Percentiles rank a stretch among this genome's conserved stretches.
These are phyloP conservation scores for Parochlus steinenii DNA, from an alignment of 2,888 invertebrate genomes.

Conservation along the genomic window DNA sequence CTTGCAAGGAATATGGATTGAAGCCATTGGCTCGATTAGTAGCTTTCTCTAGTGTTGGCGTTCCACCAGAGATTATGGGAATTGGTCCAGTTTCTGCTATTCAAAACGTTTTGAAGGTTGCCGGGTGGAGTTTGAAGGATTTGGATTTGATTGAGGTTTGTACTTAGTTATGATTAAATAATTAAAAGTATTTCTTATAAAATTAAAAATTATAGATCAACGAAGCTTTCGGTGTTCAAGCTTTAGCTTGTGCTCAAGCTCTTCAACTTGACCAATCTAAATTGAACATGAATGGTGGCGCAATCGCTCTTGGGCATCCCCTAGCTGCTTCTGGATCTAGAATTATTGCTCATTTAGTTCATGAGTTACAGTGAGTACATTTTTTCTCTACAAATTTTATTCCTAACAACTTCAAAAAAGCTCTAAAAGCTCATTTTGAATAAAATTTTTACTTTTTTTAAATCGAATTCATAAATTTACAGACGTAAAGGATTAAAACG, in stretches of 20 bases:
- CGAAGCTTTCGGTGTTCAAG: conserved; percentile 95
- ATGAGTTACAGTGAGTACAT: conserved; percentile 63
- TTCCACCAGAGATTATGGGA: conserved; percentile 96
- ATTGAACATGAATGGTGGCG: conserved; percentile 90
- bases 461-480: conserved; percentile 19
- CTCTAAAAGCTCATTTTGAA: conserved; percentile 8
- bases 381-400: conserved; percentile 8
- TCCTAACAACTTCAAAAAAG: too few species aligned
- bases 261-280: conserved; percentile 72
- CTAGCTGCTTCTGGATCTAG: conserved; percentile 87
- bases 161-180: conserved; percentile 4
- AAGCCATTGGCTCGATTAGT: conserved; percentile 83
- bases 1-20: conserved; percentile 60
- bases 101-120: conserved; percentile 58
- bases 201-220: conserved; percentile 54
- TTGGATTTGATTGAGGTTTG: conserved; percentile 82
- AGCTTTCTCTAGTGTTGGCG: conserved; percentile 84
- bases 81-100: conserved; percentile 94
- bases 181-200: conserved; percentile 11
- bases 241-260: conserved; percentile 79
- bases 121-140: conserved; percentile 65
- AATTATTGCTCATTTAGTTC: conserved; percentile 78
- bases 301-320: conserved; percentile 94
- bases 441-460: conserved; percentile 16
- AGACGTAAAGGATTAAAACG: conserved; percentile 72